These are phyloP conservation scores for Tinea semifulvella DNA, from an alignment of 2,888 invertebrate genomes.

Conservation along the genomic window DNA sequence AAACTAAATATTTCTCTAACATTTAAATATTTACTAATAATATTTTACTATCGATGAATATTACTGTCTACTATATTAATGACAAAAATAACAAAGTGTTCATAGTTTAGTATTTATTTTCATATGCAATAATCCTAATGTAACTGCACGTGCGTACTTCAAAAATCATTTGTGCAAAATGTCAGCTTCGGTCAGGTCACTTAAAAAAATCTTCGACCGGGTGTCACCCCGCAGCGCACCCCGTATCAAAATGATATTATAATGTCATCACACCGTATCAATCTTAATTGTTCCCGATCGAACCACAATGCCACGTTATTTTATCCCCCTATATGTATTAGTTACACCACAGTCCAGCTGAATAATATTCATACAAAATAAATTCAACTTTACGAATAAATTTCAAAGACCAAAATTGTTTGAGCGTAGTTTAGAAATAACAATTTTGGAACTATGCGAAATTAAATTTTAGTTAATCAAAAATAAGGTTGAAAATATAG, in stretches of 20 bases:
- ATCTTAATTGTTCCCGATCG: conserved; percentile 44
- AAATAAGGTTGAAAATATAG: background rate
- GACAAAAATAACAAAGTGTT: no score
- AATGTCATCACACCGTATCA: conserved; percentile 51
- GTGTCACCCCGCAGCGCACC: conserved; percentile 23
- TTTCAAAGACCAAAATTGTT: conserved; percentile 9
- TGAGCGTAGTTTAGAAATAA: background rate
- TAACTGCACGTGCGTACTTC: conserved; percentile 1
- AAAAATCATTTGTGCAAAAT: background rate
- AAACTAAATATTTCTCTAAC: no score
- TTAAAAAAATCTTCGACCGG: conserved; percentile 15
- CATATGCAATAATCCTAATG: no score
- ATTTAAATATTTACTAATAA: no score
- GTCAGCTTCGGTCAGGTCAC: conserved; percentile 3
- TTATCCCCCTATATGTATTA: conserved; percentile 11
- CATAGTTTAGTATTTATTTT: no score
- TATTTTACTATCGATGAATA: no score
- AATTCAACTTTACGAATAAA: background rate
- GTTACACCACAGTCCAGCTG: conserved; percentile 3
- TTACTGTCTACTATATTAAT: no score
- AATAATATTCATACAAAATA: background rate
- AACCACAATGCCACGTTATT: conserved; percentile 20
- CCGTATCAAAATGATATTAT: conserved; percentile 42
- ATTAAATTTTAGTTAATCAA: background rate
- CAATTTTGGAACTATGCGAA: background rate